Conservation (phyloP, 2,113 vertebrate species). For the Oreamnos americanus region DNA sequence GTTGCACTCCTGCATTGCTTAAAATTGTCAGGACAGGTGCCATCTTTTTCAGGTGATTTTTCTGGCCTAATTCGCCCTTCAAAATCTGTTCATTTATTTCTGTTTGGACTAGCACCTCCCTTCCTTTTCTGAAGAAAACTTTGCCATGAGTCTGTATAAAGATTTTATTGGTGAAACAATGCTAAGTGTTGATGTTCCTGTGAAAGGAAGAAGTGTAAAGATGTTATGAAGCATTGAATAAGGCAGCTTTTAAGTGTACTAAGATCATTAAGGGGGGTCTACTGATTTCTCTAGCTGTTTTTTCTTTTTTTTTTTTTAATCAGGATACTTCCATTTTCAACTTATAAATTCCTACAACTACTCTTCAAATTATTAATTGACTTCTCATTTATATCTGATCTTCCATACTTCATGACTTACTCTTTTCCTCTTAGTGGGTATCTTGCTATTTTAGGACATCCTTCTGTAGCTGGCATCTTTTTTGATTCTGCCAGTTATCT, state of each 20-base stretch:
- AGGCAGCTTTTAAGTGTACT: neutral
- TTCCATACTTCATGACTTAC: accelerated
- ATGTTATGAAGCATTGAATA: neutral
- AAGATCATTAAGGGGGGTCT: neutral
- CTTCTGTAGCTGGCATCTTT: neutral
- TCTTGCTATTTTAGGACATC: neutral
- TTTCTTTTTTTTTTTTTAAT: neutral
- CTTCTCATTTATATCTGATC: neutral
- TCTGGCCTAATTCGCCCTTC: neutral
- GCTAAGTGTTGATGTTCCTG: neutral
- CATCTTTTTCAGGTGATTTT: neutral
- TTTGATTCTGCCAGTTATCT: neutral
- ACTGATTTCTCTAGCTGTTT: neutral
- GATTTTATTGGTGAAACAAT: neutral
- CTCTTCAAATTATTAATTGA: neutral
- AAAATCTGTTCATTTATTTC: neutral
- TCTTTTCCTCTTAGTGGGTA: neutral
- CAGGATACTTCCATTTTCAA: neutral
- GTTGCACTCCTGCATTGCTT: neutral
- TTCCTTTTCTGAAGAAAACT: neutral
- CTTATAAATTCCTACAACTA: neutral
- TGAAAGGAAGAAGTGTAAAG: neutral
- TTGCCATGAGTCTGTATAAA: neutral
- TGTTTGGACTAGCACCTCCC: neutral
- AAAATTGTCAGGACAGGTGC: neutral